phyloP scores from a whole-genome alignment of 2,113 vertebrate species.

The Thymallus thymallus region DNA sequence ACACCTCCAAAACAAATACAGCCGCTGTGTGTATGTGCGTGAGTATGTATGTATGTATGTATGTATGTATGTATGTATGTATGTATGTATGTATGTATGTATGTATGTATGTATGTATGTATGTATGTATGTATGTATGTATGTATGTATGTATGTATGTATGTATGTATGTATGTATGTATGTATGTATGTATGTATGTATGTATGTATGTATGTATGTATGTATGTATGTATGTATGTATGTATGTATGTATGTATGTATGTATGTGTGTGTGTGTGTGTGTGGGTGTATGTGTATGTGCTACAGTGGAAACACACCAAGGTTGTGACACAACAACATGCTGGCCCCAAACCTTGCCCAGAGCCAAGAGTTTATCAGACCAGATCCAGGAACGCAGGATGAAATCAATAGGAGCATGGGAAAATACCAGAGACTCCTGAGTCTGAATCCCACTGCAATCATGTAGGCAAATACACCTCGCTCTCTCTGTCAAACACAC shows the following conservation, averaged over 20 bases:
- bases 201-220: too few relatives aligned
- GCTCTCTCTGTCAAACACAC: too few relatives aligned
- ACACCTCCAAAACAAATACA: constrained; percentile 48
- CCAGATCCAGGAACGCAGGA: not conserved
- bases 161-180: too few relatives aligned
- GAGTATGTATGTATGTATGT: not conserved
- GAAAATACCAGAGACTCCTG: constrained; percentile 21
- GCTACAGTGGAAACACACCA: constrained; percentile 7
- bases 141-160: not conserved
- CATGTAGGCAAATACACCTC: too few relatives aligned
- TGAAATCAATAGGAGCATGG: not conserved
- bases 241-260: too few relatives aligned
- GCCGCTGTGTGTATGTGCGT: not conserved
- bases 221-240: too few relatives aligned
- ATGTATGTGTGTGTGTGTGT: too few relatives aligned
- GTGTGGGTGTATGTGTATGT: not conserved
- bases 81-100: not conserved
- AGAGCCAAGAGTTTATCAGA: not conserved
- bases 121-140: not conserved
- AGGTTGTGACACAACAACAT: constrained; percentile 8
- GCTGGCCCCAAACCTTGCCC: not conserved
- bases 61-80: not conserved
- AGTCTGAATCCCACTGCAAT: not conserved
- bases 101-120: not conserved
- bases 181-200: too few relatives aligned